Evolutionary conservation across 2,888 invertebrate species (phyloP).

Genomic region (Hirtodrosophila confusa): DNA sequence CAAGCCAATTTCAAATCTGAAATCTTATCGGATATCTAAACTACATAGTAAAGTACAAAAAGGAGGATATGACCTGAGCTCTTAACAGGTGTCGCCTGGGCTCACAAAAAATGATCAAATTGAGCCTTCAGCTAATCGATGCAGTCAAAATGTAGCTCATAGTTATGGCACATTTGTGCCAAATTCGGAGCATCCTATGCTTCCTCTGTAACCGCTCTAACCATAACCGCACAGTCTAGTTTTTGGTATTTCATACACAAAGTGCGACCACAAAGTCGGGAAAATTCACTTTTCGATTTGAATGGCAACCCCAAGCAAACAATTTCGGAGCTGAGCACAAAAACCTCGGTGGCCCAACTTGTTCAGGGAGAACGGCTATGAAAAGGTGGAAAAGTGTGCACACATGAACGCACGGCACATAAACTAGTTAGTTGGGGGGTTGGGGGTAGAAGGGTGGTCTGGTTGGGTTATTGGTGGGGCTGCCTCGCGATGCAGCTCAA

Average conservation of each 20-base stretch:
- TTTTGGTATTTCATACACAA: constrained; percentile 19
- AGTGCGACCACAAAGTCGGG: constrained; percentile 32
- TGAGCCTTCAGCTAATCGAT: constrained; percentile 30
- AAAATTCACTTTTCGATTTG: constrained; percentile 44
- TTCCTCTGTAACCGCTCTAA: constrained; percentile 28
- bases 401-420: constrained; percentile 38
- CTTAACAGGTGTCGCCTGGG: background rate
- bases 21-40: too few species aligned
- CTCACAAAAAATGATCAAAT: constrained; percentile 7
- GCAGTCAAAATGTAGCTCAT: constrained; percentile 25
- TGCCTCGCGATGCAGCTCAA: constrained; percentile 68
- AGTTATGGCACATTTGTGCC: constrained; percentile 49
- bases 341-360: constrained; percentile 14
- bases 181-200: constrained; percentile 22
- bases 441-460: background rate
- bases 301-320: constrained; percentile 25
- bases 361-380: background rate
- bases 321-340: constrained; percentile 29
- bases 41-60: too few species aligned
- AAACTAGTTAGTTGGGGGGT: constrained; percentile 30
- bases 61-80: too few species aligned
- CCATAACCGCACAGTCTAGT: constrained; percentile 52
- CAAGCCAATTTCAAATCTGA: too few species aligned
- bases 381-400: constrained; percentile 19
- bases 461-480: constrained; percentile 1